phyloP scores from a whole-genome alignment of 2,888 invertebrate species.

The Pristionchus maxplancki region DNA sequence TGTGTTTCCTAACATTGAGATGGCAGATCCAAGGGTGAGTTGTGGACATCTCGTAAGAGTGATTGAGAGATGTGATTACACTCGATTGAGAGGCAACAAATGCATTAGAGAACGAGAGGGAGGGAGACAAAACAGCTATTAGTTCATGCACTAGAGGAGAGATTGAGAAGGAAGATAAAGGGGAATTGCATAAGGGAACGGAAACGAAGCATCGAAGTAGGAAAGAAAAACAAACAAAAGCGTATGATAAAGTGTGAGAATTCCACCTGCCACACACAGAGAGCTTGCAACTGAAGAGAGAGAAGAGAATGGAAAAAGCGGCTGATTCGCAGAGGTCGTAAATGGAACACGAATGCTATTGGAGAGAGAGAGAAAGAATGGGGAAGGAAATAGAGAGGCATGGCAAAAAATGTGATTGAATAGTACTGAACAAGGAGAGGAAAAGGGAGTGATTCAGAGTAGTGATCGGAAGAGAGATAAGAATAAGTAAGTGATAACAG shows the following conservation, averaged over 20 bases:
- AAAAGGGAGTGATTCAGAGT: conserved; percentile 2
- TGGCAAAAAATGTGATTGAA: conserved; percentile 29
- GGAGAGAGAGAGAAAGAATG: conserved; percentile 8
- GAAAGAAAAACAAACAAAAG: conserved; percentile 11
- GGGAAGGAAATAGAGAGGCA: not conserved
- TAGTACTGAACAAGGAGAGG: conserved; percentile 24
- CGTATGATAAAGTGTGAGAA: conserved; percentile 28
- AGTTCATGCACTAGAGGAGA: not conserved
- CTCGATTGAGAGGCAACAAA: not conserved
- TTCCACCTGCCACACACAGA: not conserved
- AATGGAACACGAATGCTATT: conserved; percentile 34
- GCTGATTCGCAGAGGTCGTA: conserved; percentile 36
- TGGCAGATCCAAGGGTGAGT: conserved; percentile 21
- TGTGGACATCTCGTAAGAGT: conserved; percentile 10
- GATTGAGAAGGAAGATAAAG: not conserved
- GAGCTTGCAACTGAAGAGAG: not conserved
- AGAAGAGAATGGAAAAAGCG: not conserved
- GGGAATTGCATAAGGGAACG: not conserved
- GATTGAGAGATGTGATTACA: not conserved
- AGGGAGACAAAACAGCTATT: not conserved
- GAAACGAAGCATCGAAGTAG: not conserved
- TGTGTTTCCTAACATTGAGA: not conserved
- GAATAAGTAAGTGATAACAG: conserved; percentile 19
- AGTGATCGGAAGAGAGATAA: not conserved
- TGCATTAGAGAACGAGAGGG: conserved; percentile 31